These are phyloP conservation scores for Pelvicachromis taeniatus DNA, from an alignment of 2,113 vertebrate genomes.

Conservation along the genomic window DNA sequence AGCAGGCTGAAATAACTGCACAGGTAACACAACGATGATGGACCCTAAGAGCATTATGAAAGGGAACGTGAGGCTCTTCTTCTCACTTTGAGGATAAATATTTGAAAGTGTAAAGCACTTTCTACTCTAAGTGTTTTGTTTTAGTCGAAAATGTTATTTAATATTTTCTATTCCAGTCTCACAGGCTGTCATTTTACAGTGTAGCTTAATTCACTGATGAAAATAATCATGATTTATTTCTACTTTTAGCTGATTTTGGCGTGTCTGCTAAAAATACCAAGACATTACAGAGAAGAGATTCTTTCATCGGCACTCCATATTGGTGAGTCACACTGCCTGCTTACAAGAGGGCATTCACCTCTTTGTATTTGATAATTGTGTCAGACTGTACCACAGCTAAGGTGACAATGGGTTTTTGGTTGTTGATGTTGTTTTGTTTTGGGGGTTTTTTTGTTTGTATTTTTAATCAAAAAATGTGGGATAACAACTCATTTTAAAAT, in stretches of 20 bases:
- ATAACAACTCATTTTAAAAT: background rate
- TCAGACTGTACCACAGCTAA: background rate
- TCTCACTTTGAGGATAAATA: background rate
- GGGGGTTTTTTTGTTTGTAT: rapidly evolving
- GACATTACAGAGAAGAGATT: conserved; percentile 95
- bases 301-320: conserved; percentile 98
- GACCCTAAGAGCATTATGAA: background rate
- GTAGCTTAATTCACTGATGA: conserved; percentile 8
- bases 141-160: background rate
- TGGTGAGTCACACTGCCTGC: conserved; percentile 83
- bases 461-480: background rate
- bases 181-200: background rate
- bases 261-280: conserved; percentile 98
- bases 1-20: background rate
- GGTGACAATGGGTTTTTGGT: rapidly evolving
- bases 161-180: background rate
- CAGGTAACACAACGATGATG: background rate
- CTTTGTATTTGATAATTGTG: background rate
- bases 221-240: conserved; percentile 38
- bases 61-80: background rate
- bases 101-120: background rate
- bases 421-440: background rate
- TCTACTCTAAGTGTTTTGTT: background rate
- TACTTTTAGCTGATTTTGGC: conserved; percentile 94
- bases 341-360: background rate